Percentiles rank a stretch among this genome's conserved stretches.
phyloP scores from a whole-genome alignment of 2,113 vertebrate species.

The Nicator chloris region DNA sequence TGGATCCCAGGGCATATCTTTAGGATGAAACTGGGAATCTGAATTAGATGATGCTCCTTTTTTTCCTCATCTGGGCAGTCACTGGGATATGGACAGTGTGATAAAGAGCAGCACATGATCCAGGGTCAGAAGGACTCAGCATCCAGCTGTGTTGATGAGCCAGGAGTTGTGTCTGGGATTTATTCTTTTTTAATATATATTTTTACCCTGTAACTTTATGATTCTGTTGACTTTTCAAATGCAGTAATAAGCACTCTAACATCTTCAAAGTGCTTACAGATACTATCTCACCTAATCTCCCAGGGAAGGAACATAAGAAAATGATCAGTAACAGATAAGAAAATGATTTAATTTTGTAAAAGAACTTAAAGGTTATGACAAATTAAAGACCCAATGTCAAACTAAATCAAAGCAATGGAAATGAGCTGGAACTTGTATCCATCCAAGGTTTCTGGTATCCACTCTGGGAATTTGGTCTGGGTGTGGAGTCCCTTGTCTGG shows the following conservation, averaged over 20 bases:
- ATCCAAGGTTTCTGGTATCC: background rate
- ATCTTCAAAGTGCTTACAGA: constrained; percentile 12
- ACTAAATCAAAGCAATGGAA: constrained; percentile 25
- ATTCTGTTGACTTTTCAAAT: background rate
- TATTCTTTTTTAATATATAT: background rate
- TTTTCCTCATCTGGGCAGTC: background rate
- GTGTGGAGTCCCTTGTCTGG: background rate
- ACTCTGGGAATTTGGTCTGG: background rate
- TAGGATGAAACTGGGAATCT: background rate
- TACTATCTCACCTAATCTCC: background rate
- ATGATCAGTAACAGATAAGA: background rate
- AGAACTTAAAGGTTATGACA: background rate
- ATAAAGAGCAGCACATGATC: background rate
- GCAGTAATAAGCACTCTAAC: background rate
- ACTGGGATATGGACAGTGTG: background rate
- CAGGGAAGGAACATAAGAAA: background rate
- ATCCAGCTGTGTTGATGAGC: background rate
- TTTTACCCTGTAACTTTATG: background rate
- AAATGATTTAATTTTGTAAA: background rate
- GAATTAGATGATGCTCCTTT: background rate
- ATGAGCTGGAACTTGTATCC: background rate
- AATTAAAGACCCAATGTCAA: background rate
- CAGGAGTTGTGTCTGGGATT: background rate
- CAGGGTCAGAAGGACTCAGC: background rate
- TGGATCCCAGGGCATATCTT: background rate